Conservation (phyloP, 2,113 vertebrate genomes). For the Calidris pygmaea region DNA sequence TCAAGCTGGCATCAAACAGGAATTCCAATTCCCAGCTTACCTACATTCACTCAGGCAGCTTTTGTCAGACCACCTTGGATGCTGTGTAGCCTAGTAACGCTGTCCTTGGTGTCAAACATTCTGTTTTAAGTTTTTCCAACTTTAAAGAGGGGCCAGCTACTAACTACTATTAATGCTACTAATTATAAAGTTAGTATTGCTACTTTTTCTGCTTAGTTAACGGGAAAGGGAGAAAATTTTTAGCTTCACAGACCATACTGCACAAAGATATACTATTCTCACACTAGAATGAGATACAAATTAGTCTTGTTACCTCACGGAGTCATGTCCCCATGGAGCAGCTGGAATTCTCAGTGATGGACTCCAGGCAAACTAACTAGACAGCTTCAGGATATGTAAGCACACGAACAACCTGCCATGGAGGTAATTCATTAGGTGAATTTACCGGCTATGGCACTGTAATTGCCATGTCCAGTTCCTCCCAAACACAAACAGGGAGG, state of each 20-base stretch:
- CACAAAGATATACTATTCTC: not conserved
- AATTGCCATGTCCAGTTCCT: not conserved
- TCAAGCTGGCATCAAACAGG: not conserved
- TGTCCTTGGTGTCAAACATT: not conserved
- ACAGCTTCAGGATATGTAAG: not conserved
- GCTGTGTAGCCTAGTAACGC: not conserved
- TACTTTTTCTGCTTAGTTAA: not conserved
- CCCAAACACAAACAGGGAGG: not conserved
- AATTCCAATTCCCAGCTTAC: not conserved
- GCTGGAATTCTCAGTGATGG: not conserved
- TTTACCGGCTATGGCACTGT: not conserved
- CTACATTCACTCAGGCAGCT: not conserved
- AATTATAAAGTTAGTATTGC: not conserved
- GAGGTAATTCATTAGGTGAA: not conserved
- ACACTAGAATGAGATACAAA: not conserved
- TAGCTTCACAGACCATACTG: not conserved
- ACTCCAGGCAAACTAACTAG: not conserved
- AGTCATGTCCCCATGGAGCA: not conserved
- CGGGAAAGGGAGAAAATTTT: not conserved
- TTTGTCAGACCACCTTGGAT: not conserved
- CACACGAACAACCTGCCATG: not conserved
- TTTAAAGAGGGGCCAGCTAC: not conserved
- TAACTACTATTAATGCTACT: not conserved
- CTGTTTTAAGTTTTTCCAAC: not conserved
- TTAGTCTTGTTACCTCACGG: not conserved